Base-by-base conservation (phyloP, 2,113 vertebrate genomes). In the Antigone vipio region DNA sequence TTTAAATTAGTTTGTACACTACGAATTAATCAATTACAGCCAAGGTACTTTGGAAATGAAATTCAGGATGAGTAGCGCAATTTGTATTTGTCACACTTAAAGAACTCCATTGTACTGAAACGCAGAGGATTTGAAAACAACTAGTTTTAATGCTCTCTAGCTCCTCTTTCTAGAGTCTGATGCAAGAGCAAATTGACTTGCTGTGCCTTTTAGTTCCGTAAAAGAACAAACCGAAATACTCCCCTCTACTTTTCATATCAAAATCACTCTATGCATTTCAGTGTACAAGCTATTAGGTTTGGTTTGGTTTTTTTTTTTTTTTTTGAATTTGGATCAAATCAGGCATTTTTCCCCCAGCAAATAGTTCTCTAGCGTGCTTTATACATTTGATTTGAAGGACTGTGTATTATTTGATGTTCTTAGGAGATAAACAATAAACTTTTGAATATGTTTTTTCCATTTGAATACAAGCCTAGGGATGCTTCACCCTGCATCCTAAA, bases 401-500 rank as follows among this genome's bases (percentile, higher is more conserved):
- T 96, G 85, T 94, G 82, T 95, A 60, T 97, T 94, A 96, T 93
- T 88, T 97, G 96, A 97, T 97, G 76, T 90, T 97, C 88, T 96
- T 96, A 86, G 84, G 91, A 98, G 84, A 97, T 78, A 95, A 97
- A 97, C 97, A 97, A 97, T 94, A 97, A 97, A 98, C 88, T 98
- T 98, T 91, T 96, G 93, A 97, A 95, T 97, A 96, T 95, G 45
- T 93, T 96, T 96, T 96, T 96, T 95, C 88, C 91, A 96, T 98
- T 96, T 97, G 95, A 98, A 97, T 98, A 97, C 95, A 95, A 92
- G 93, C 94, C 78, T 88, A 86, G 91, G 84, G 95, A 97, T 93
- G 84, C 79, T 95, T 97, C 92, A 95, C 93, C 96, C 92, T 96
- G 96, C 95, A 92, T 97, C 96, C 93, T 96, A 96, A 96, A 97